Conservation (phyloP, 2,797 vertebrate genomes). For the Artibeus jamaicensis region DNA sequence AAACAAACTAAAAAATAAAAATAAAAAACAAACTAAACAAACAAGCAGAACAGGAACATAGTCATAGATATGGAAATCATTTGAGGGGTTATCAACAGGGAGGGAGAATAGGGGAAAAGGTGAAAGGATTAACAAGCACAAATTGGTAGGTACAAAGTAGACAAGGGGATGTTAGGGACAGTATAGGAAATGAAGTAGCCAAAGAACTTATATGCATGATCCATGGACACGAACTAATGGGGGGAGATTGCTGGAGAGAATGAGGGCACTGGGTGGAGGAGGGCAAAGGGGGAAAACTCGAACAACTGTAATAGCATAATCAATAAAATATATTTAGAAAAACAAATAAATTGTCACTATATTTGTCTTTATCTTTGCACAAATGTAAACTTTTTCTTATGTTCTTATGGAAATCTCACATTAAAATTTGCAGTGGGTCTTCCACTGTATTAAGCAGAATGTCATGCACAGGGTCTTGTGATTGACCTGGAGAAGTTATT, state of each 20-base stretch:
- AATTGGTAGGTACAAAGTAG: neutral
- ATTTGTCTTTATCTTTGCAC: neutral
- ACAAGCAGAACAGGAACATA: neutral
- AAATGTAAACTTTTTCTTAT: neutral
- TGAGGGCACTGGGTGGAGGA: neutral
- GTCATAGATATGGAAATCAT: neutral
- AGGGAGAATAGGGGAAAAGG: neutral
- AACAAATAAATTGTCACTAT: neutral
- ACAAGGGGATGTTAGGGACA: neutral
- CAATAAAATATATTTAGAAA: neutral
- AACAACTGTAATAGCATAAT: neutral
- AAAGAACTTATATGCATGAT: neutral
- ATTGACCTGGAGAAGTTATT: neutral
- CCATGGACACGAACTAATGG: neutral
- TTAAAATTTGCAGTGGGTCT: neutral
- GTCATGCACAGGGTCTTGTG: neutral
- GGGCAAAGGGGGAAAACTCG: neutral
- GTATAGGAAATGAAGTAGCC: neutral
- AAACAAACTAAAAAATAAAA: no score
- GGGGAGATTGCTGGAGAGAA: neutral
- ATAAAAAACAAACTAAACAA: neutral
- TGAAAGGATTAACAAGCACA: neutral
- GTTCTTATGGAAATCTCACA: neutral
- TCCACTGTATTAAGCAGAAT: neutral
- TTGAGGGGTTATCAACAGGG: neutral